A percentile compares a stretch with the other conserved stretches of the same genome.
These are phyloP conservation scores for Hirtodrosophila cameraria DNA, from an alignment of 2,888 invertebrate genomes.

Conservation along the genomic window DNA sequence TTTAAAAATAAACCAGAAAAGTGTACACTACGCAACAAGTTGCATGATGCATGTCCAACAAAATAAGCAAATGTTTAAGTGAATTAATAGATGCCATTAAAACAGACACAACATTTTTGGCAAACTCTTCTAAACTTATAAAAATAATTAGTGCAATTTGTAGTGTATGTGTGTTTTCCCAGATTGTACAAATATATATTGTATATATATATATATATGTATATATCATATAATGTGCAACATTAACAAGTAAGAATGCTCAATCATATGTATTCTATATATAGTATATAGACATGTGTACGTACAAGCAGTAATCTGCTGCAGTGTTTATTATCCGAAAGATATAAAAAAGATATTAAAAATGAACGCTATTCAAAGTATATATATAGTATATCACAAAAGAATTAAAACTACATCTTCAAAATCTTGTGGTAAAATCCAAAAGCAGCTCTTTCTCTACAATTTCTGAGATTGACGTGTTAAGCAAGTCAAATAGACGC, in stretches of 20 bases:
- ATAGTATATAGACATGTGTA: conserved; percentile 8
- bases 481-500: no score
- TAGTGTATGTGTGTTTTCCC: conserved; percentile 36
- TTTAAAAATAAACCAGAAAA: conserved; percentile 64
- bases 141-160: conserved; percentile 19
- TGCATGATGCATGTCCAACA: conserved; percentile 2
- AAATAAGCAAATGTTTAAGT: conserved; percentile 2
- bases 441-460: no score
- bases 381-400: no score
- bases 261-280: conserved; percentile 16
- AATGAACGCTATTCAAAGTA: no score
- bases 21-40: conserved; percentile 14
- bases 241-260: conserved; percentile 37
- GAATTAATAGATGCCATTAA: conserved; percentile 9
- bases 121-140: no score
- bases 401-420: no score
- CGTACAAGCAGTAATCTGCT: no score
- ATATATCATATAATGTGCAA: conserved; percentile 30
- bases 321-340: no score
- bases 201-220: conserved; percentile 6
- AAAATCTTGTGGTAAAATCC: no score
- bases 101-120: conserved; percentile 12
- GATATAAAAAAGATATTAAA: no score
- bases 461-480: no score
- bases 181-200: no score